phyloP scores from a whole-genome alignment of 2,888 invertebrate species.

The Drosophila infuscata region DNA sequence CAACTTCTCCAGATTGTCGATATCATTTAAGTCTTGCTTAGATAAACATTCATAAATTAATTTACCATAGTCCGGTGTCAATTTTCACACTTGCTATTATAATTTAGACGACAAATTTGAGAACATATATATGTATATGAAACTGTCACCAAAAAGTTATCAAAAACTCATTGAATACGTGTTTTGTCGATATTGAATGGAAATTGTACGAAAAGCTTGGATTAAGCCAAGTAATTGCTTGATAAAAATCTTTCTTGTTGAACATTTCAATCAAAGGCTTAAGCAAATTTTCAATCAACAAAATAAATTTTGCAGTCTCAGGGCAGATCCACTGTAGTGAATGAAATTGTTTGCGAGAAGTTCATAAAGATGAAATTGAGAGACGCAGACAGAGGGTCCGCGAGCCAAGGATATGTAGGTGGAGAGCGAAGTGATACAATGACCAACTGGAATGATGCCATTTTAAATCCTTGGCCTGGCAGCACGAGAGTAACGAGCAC shows the following conservation, averaged over 20 bases:
- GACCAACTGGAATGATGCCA: constrained; percentile 18
- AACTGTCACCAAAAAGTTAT: background rate
- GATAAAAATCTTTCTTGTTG: background rate
- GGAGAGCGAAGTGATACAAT: constrained; percentile 1
- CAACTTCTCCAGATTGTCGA: background rate
- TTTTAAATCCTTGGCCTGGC: background rate
- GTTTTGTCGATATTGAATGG: background rate
- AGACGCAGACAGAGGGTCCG: background rate
- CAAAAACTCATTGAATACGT: background rate
- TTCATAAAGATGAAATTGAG: constrained; percentile 2
- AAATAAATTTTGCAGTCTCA: constrained; percentile 33
- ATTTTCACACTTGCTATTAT: background rate
- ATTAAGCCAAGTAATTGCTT: background rate
- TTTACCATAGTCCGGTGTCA: background rate
- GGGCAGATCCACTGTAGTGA: background rate
- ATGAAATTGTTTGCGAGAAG: constrained; percentile 25
- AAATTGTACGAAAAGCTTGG: background rate
- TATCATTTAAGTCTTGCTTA: too few species aligned
- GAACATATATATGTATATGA: background rate
- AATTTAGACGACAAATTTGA: background rate
- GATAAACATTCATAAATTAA: background rate
- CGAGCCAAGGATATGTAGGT: background rate
- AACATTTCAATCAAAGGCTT: constrained; percentile 6
- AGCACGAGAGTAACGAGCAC: constrained; percentile 28
- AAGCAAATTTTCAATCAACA: constrained; percentile 46